Conservation (phyloP, 2,113 vertebrate species). For the Reinhardtius hippoglossoides region DNA sequence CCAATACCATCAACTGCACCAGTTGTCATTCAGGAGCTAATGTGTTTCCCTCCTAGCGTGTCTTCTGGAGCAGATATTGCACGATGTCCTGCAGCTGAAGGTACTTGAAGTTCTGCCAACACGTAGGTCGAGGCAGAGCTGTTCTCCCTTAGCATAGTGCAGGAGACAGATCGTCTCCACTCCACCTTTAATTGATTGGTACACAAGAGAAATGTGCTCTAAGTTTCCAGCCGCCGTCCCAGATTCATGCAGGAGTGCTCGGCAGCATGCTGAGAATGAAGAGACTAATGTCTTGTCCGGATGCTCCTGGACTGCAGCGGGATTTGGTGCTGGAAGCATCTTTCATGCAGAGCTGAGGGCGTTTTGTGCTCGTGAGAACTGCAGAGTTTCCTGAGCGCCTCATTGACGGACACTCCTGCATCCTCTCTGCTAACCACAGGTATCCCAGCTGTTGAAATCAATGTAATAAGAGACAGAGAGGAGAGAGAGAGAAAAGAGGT, state of each 20-base stretch:
- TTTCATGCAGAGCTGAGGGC: background rate
- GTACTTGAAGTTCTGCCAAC: constrained; percentile 51
- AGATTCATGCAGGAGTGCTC: constrained; percentile 24
- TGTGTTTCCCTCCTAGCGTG: background rate
- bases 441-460: constrained; percentile 5
- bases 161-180: constrained; percentile 3
- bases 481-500: constrained; percentile 16
- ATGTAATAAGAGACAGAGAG: background rate
- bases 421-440: constrained; percentile 11
- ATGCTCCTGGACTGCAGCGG: constrained; percentile 13
- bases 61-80: constrained; percentile 18
- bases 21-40: background rate
- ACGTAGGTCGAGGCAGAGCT: constrained; percentile 12
- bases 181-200: constrained; percentile 47
- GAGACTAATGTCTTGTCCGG: constrained; percentile 23
- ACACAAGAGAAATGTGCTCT: constrained; percentile 43
- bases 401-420: background rate
- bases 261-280: constrained; percentile 16
- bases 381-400: constrained; percentile 9
- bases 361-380: constrained; percentile 30
- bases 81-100: constrained; percentile 26
- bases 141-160: constrained; percentile 22
- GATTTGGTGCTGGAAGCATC: constrained; percentile 1
- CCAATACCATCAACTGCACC: background rate
- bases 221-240: constrained; percentile 13